A percentile compares a stretch with the other conserved stretches of the same genome.
phyloP scores from a whole-genome alignment of 2,888 invertebrate genomes.

The Athalia circularis region DNA sequence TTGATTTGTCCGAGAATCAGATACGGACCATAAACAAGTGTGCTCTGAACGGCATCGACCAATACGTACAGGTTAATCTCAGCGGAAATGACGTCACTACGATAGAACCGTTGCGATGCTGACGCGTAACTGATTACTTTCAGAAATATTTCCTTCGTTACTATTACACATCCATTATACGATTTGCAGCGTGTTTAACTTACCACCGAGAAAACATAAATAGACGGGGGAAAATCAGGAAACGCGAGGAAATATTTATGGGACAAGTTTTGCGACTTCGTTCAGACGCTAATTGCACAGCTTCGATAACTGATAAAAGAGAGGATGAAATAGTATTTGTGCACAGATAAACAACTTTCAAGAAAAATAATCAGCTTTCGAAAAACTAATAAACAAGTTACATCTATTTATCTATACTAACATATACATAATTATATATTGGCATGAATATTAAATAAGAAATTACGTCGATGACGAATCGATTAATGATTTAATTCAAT shows the following conservation, averaged over 20 bases:
- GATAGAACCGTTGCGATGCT: slow-evolving; percentile 18
- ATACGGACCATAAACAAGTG: slow-evolving; percentile 24
- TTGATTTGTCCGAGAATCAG: slow-evolving; percentile 33
- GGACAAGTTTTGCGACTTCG: slow-evolving; percentile 57
- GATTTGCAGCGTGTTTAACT: too few relatives aligned
- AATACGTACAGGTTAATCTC: slow-evolving; percentile 24
- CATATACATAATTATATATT: too few relatives aligned
- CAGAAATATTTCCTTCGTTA: too few relatives aligned
- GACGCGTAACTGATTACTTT: neutral
- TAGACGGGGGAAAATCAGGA: neutral
- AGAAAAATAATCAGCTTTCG: too few relatives aligned
- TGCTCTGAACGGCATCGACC: slow-evolving; percentile 36
- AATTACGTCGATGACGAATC: too few relatives aligned
- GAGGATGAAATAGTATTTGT: neutral
- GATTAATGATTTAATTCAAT: too few relatives aligned
- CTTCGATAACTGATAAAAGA: neutral
- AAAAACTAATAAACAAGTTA: too few relatives aligned
- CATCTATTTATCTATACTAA: too few relatives aligned
- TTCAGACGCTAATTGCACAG: slow-evolving; percentile 54
- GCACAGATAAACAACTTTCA: neutral
- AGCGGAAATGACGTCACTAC: slow-evolving; percentile 33
- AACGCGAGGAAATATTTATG: slow-evolving; percentile 56
- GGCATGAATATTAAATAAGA: too few relatives aligned
- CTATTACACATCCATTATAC: neutral
- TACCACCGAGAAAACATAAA: neutral